A percentile compares a stretch with the other conserved stretches of the same genome.
phyloP scores from a whole-genome alignment of 1,140 invertebrate genomes.

The Babylonia areolata region DNA sequence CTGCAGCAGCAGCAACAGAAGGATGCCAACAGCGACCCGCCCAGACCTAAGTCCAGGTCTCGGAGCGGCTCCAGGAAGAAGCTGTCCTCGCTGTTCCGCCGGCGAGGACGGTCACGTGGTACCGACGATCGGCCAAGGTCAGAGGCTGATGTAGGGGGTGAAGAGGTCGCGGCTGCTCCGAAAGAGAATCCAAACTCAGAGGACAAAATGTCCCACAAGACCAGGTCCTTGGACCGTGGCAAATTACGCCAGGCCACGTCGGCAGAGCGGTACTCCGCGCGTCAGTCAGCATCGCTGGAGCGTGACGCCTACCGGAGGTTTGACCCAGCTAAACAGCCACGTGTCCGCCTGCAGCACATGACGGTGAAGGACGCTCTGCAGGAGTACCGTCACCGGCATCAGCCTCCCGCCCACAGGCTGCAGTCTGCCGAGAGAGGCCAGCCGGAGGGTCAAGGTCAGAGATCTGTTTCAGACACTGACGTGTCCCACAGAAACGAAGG shows the following conservation, averaged over 20 bases:
- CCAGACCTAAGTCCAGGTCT: slow-evolving; percentile 42
- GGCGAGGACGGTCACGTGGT: slow-evolving; percentile 39
- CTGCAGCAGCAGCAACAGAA: neutral
- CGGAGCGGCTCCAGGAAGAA: slow-evolving; percentile 45
- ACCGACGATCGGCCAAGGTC: slow-evolving; percentile 26
- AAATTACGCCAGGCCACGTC: neutral
- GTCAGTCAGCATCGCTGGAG: neutral
- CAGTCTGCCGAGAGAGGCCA: neutral
- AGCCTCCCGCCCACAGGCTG: neutral
- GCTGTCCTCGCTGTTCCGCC: slow-evolving; percentile 44
- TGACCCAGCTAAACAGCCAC: slow-evolving; percentile 41
- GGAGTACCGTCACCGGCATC: slow-evolving; percentile 33
- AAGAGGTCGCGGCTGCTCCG: neutral
- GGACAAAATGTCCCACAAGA: slow-evolving; percentile 20
- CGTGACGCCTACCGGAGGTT: slow-evolving; percentile 34
- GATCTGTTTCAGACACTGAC: slow-evolving; percentile 1
- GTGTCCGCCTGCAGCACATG: slow-evolving; percentile 48
- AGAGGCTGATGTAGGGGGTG: slow-evolving; percentile 45
- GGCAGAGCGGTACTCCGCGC: neutral
- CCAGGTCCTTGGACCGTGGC: neutral
- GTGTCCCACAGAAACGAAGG: neutral
- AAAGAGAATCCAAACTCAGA: neutral
- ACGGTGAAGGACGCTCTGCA: slow-evolving; percentile 46
- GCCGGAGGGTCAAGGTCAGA: neutral
- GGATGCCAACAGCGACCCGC: neutral